phyloP scores from a whole-genome alignment of 2,113 vertebrate species.

The Pterocles burchelli region DNA sequence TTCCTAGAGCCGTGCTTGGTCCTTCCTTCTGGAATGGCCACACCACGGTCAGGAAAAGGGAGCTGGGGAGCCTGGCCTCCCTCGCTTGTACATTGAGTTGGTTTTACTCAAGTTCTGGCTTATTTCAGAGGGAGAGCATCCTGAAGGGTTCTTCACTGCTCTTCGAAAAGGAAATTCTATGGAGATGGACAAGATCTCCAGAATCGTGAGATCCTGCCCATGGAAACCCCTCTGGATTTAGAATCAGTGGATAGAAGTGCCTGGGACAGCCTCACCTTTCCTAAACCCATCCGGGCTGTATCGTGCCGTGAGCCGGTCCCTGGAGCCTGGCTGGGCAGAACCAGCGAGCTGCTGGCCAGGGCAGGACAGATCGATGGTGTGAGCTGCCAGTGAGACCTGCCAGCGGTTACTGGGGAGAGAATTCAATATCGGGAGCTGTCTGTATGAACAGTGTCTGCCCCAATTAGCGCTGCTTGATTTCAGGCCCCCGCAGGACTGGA shows the following conservation, averaged over 20 bases:
- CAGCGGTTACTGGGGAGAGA: background rate
- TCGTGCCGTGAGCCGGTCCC: background rate
- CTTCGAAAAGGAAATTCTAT: background rate
- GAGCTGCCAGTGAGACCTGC: background rate
- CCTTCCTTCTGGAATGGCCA: background rate
- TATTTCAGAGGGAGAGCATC: background rate
- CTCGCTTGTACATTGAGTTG: background rate
- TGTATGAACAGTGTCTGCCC: background rate
- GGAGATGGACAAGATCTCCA: background rate
- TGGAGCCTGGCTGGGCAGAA: background rate
- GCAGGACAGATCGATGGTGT: background rate
- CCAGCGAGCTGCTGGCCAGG: background rate
- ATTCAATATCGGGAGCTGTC: background rate
- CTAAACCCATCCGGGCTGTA: rapidly evolving
- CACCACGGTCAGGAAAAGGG: rapidly evolving
- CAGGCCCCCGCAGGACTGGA: background rate
- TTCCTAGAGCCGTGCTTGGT: background rate
- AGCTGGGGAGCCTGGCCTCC: background rate
- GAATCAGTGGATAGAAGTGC: background rate
- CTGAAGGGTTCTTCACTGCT: background rate
- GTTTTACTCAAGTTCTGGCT: background rate
- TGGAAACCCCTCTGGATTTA: background rate
- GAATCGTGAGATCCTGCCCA: rapidly evolving
- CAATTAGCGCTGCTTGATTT: background rate
- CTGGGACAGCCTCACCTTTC: background rate